Conservation (phyloP, 1,140 invertebrate species). For the Proctacanthus coquilletti region DNA sequence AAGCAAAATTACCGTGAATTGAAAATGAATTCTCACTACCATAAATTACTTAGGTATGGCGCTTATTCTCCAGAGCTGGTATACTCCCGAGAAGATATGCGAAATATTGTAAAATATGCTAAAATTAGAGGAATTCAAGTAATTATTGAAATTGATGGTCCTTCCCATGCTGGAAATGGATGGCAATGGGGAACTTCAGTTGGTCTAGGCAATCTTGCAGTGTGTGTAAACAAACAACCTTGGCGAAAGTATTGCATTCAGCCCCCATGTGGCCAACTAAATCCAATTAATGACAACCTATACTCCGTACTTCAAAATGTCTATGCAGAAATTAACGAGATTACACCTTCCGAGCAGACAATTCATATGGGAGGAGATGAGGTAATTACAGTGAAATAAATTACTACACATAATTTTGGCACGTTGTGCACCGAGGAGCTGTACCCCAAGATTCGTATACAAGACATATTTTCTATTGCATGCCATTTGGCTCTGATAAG, state of each 20-base stretch:
- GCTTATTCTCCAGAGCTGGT: slow-evolving; percentile 50
- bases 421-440: no score
- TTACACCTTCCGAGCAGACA: slow-evolving; percentile 37
- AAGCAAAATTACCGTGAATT: background rate
- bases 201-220: slow-evolving; percentile 48
- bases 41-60: slow-evolving; percentile 35
- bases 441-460: no score
- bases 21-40: background rate
- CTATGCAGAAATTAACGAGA: slow-evolving; percentile 49
- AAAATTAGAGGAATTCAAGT: slow-evolving; percentile 54
- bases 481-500: no score
- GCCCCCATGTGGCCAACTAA: slow-evolving; percentile 72
- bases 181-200: slow-evolving; percentile 62
- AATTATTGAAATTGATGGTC: slow-evolving; percentile 69
- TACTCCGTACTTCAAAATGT: slow-evolving; percentile 52
- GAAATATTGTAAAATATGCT: slow-evolving; percentile 53
- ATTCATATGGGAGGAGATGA: slow-evolving; percentile 81
- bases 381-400: no score
- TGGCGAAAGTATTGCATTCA: slow-evolving; percentile 64
- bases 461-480: no score
- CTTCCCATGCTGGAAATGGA: slow-evolving; percentile 67
- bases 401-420: no score
- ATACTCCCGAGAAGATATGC: slow-evolving; percentile 53
- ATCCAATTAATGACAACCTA: slow-evolving; percentile 59
- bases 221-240: slow-evolving; percentile 56